Percentiles rank a stretch among this genome's conserved stretches.
Conservation (phyloP, 2,797 vertebrate genomes). For the Anisognathus igniventris region DNA sequence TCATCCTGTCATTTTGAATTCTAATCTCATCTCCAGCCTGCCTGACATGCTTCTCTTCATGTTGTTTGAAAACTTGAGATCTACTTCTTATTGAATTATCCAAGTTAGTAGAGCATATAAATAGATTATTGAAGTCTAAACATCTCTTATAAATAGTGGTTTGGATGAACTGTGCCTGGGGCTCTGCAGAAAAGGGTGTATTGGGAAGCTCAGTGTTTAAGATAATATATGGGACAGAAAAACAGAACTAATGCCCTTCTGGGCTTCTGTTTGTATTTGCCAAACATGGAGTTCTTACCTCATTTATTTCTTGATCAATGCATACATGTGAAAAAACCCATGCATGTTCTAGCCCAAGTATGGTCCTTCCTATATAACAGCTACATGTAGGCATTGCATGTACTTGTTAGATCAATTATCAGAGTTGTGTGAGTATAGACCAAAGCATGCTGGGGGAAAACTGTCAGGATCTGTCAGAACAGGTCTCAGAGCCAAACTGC, state of each 20-base stretch:
- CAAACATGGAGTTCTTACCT: neutral
- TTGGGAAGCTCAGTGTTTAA: neutral
- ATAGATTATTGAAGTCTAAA: neutral
- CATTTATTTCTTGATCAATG: neutral
- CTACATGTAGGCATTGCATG: accelerated
- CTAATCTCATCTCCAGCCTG: neutral
- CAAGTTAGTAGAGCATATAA: neutral
- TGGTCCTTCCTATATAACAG: neutral
- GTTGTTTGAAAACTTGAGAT: neutral
- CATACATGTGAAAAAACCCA: neutral
- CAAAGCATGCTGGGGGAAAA: neutral
- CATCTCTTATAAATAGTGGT: neutral
- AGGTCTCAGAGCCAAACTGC: neutral
- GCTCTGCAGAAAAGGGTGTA: neutral
- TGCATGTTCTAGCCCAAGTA: neutral
- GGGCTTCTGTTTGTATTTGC: neutral
- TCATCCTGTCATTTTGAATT: neutral
- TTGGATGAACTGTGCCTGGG: neutral
- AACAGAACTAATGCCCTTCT: neutral
- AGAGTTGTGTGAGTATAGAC: neutral
- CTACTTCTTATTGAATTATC: neutral
- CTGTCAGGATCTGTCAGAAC: neutral
- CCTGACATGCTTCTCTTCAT: neutral
- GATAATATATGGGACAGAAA: neutral
- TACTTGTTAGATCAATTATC: neutral